phyloP scores from a whole-genome alignment of 2,888 invertebrate genomes.

The Limulus polyphemus region DNA sequence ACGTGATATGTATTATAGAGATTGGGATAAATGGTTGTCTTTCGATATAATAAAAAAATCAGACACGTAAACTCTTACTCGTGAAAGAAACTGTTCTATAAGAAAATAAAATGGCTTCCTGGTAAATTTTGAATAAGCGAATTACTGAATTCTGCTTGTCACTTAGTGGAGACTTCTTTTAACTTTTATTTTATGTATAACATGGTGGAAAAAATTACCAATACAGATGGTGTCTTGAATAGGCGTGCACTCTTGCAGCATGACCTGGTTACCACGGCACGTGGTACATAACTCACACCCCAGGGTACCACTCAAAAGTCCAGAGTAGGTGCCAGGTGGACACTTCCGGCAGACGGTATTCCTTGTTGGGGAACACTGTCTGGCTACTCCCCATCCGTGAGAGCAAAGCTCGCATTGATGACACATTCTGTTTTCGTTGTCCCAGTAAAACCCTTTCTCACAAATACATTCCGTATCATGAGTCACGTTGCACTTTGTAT shows the following conservation, averaged over 20 bases:
- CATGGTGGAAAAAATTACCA: slow-evolving; percentile 26
- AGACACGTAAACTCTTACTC: too few species aligned
- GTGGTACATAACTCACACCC: slow-evolving; percentile 31
- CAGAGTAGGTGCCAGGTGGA: slow-evolving; percentile 32
- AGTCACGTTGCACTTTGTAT: slow-evolving; percentile 29
- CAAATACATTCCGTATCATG: slow-evolving; percentile 33
- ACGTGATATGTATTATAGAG: too few species aligned
- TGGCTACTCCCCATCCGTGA: slow-evolving; percentile 30
- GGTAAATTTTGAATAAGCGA: too few species aligned
- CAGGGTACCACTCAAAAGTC: slow-evolving; percentile 29
- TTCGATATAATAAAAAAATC: too few species aligned
- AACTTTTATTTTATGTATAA: too few species aligned
- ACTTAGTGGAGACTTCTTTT: too few species aligned
- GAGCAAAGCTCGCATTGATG: slow-evolving; percentile 30
- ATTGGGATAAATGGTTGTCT: too few species aligned
- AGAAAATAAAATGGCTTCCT: too few species aligned
- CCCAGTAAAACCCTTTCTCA: slow-evolving; percentile 30
- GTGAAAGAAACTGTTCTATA: too few species aligned
- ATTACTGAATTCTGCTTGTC: too few species aligned
- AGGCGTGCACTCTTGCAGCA: slow-evolving; percentile 30
- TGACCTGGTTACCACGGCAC: slow-evolving; percentile 30
- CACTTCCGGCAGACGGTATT: slow-evolving; percentile 33
- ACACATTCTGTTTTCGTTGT: slow-evolving; percentile 4
- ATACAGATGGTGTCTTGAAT: slow-evolving; percentile 34
- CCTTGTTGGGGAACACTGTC: slow-evolving; percentile 27